Base-by-base conservation (phyloP, 2,888 invertebrate species). In the Hydraecia micacea region DNA sequence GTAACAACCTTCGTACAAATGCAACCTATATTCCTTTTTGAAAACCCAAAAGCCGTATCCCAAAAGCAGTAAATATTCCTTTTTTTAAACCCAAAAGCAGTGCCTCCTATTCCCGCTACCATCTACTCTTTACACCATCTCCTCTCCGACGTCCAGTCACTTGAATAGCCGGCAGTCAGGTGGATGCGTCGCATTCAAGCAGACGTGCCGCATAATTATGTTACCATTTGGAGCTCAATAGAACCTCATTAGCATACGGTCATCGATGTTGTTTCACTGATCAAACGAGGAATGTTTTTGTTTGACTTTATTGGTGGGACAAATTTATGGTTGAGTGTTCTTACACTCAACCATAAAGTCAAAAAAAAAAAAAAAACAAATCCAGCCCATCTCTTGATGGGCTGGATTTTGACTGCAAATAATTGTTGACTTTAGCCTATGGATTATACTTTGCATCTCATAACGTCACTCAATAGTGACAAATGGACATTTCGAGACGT, bases 171-270 rank as follows among this genome's bases (percentile, higher is more conserved):
- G 71, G 87, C 86, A 80, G 91, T 93, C 93, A 91, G 90, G 92
- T 91, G 90, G 89, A 88, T 72, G 77, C 90, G 88, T 86, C 86
- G 90, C 70, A 89, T 91, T 89, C 90, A 91, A 82, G 83, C 88
- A 87, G 90, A 91, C 89, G 91, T 87, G 89, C 84, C 90, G 93
- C 93, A 94, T 94, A 94, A 95, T 94, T 93, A 93, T 91, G 87
- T 90, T 89, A 91, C 92, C 90, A 92, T 91, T 91, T 90, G 91
- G 88, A 84, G 90, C 83, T 91, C 92, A 93, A 93, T 91, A 91
- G 90, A 84, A 86, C 83, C 86, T 88, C 92, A 93, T 94, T 94
- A 93, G 90, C 93, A 93, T 94, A 93, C 82, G 87, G 87, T 89
- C 85, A 87, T 83, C 83, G 83, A 81, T 81, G 81, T 72, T 85